Evolutionary conservation across 2,888 invertebrate genomes (phyloP).

Genomic region (Mongoloraphidia duomilia): DNA sequence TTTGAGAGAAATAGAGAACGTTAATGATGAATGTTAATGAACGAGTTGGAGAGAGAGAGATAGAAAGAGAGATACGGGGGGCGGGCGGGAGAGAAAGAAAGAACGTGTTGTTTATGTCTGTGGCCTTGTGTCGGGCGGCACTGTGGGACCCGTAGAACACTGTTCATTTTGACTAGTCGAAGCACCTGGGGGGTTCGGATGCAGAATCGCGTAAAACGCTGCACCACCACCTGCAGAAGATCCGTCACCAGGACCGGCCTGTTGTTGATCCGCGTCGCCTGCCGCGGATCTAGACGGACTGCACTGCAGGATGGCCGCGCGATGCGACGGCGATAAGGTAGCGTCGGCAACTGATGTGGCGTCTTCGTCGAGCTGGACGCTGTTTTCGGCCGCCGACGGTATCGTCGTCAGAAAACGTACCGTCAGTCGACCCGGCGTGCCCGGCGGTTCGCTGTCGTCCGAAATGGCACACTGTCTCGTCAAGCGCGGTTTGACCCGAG

Average conservation of each 20-base stretch:
- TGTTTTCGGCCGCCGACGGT: conserved; percentile 58
- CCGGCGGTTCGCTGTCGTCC: conserved; percentile 53
- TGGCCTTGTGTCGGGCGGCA: not conserved
- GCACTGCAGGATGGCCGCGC: not conserved
- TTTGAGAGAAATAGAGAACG: no score
- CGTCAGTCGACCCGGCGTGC: conserved; percentile 36
- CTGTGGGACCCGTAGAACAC: not conserved
- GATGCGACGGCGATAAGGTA: conserved; percentile 6
- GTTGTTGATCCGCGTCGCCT: not conserved
- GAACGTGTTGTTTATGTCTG: not conserved
- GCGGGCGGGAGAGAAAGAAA: no score
- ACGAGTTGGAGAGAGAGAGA: no score
- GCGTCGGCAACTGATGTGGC: conserved; percentile 17
- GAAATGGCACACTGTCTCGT: conserved; percentile 69
- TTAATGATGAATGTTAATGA: no score
- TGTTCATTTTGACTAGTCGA: not conserved
- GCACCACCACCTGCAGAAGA: conserved; percentile 17
- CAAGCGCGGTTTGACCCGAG: conserved; percentile 48
- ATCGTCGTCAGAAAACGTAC: conserved; percentile 54
- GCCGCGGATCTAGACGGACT: not conserved
- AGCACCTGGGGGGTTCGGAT: conserved; percentile 18
- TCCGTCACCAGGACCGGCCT: conserved; percentile 1
- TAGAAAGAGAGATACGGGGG: no score
- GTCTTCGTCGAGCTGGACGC: conserved; percentile 51
- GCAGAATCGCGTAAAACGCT: conserved; percentile 28